Conservation (phyloP, 2,113 vertebrate genomes). For the Isichthys henryi region DNA sequence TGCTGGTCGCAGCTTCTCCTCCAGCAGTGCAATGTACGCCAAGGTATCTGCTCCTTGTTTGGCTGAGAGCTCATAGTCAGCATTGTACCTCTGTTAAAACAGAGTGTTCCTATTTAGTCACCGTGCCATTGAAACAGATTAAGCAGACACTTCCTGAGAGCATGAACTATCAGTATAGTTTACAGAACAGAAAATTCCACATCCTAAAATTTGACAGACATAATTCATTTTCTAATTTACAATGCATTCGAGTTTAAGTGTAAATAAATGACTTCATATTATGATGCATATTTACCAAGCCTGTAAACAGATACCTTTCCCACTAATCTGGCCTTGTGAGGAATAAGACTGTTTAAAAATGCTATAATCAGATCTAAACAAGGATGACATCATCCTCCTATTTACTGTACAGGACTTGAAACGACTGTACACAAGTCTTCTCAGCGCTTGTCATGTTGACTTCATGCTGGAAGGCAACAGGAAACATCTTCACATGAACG, state of each 20-base stretch:
- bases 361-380: not conserved
- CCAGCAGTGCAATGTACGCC: conserved; percentile 89
- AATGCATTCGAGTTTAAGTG: not conserved
- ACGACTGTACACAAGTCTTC: not conserved
- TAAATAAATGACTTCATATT: not conserved
- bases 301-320: not conserved
- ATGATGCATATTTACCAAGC: not conserved
- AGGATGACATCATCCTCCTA: not conserved
- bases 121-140: not conserved
- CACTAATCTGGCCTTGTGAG: not conserved
- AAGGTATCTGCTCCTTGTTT: conserved; percentile 93
- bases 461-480: not conserved
- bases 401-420: not conserved
- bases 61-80: conserved; percentile 85
- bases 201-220: not conserved
- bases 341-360: not conserved
- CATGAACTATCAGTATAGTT: not conserved
- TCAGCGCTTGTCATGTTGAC: not conserved
- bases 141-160: not conserved
- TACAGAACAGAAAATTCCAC: not conserved
- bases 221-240: not conserved
- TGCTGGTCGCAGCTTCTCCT: conserved; percentile 86
- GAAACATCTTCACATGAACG: not conserved
- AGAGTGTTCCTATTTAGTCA: conserved; percentile 5
- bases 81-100: conserved; percentile 79